phyloP scores from a whole-genome alignment of 92 coral and sea anemone genomes.

The Bergia puertoricense region DNA sequence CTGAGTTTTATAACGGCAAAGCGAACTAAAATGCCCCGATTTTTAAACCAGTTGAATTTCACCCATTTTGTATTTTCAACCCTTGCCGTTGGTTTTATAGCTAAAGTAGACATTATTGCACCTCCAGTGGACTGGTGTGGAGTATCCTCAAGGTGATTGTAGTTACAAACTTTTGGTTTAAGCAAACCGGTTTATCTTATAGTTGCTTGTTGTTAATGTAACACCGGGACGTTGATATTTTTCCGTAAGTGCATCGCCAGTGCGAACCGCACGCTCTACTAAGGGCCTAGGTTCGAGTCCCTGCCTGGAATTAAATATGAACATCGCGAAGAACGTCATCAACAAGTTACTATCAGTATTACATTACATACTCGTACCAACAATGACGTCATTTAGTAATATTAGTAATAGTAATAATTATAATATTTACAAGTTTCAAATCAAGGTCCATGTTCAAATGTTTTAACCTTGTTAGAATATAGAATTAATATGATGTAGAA shows the following conservation, averaged over 20 bases:
- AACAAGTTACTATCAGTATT: background rate
- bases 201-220: background rate
- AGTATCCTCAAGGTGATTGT: background rate
- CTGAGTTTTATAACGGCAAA: too few species aligned
- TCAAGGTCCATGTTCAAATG: too few species aligned
- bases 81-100: too few species aligned
- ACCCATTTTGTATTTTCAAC: too few species aligned
- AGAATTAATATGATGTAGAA: too few species aligned
- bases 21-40: too few species aligned
- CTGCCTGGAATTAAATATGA: background rate
- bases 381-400: background rate
- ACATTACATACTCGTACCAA: background rate
- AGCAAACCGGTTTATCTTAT: background rate
- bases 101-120: too few species aligned
- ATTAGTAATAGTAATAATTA: too few species aligned
- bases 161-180: background rate
- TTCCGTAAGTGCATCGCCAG: slow-evolving; percentile 5
- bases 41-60: too few species aligned
- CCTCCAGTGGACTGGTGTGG: background rate
- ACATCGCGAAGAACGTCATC: background rate
- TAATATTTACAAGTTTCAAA: too few species aligned
- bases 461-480: too few species aligned
- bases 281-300: slow-evolving; percentile 3
- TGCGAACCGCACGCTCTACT: background rate
- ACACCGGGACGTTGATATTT: background rate